Evolutionary conservation across 2,113 vertebrate genomes (phyloP).

Genomic region (Scartelaos histophorus): DNA sequence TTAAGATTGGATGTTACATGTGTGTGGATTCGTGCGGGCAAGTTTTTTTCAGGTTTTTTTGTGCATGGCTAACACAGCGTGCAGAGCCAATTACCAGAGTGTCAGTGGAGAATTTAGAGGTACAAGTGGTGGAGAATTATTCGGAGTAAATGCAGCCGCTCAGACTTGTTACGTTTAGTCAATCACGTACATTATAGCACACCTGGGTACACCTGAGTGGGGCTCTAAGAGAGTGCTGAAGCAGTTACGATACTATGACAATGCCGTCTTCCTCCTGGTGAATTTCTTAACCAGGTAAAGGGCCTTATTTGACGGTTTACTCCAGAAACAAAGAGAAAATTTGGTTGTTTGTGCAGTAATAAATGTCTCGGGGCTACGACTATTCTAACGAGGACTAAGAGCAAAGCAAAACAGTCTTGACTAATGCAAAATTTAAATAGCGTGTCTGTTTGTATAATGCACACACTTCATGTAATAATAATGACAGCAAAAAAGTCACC

Average conservation of each 20-base stretch:
- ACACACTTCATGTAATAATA: neutral
- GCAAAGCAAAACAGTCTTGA: neutral
- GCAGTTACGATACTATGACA: slow-evolving; percentile 2
- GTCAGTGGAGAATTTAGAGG: slow-evolving; percentile 37
- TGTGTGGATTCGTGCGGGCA: slow-evolving; percentile 9
- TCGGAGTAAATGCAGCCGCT: slow-evolving; percentile 37
- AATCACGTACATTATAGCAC: slow-evolving; percentile 48
- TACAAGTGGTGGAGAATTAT: slow-evolving; percentile 39
- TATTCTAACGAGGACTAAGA: neutral
- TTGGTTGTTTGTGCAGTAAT: neutral
- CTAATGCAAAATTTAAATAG: neutral
- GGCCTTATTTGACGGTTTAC: neutral
- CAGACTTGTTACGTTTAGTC: slow-evolving; percentile 49
- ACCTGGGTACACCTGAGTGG: slow-evolving; percentile 40
- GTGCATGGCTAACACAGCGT: slow-evolving; percentile 22
- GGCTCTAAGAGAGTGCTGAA: slow-evolving; percentile 20
- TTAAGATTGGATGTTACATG: slow-evolving; percentile 60
- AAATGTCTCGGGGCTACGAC: neutral
- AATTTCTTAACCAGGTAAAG: neutral
- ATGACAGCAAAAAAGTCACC: neutral
- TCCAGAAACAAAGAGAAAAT: neutral
- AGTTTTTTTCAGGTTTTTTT: slow-evolving; percentile 6
- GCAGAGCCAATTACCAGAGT: slow-evolving; percentile 57
- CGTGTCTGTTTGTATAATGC: neutral
- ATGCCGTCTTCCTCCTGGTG: neutral